Conservation (phyloP, 2,888 invertebrate species). For the Sminthurides aquaticus region DNA sequence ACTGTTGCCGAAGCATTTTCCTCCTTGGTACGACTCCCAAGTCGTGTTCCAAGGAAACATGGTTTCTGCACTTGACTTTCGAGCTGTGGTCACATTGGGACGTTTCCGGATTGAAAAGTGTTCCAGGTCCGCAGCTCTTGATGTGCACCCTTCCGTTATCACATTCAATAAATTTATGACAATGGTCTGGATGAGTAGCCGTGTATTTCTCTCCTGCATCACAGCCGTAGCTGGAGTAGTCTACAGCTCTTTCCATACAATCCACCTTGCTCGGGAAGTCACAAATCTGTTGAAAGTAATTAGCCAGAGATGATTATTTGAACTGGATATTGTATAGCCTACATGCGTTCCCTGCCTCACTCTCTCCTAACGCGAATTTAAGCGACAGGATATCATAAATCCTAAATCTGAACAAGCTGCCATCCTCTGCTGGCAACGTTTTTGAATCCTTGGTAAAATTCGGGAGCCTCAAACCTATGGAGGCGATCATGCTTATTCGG, state of each 20-base stretch:
- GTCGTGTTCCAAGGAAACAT: conserved; percentile 39
- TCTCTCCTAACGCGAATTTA: no score
- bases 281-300: conserved; percentile 28
- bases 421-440: no score
- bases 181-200: conserved; percentile 35
- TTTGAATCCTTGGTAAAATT: no score
- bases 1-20: no score
- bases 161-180: conserved; percentile 41
- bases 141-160: conserved; percentile 29
- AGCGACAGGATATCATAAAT: no score
- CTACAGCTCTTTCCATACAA: conserved; percentile 24
- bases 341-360: no score
- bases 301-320: no score
- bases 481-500: no score
- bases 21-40: no score
- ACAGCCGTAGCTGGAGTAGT: conserved; percentile 30
- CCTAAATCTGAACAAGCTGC: no score
- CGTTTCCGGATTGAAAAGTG: conserved; percentile 30
- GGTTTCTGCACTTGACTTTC: conserved; percentile 32
- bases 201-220: conserved; percentile 26
- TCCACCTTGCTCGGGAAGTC: conserved; percentile 37
- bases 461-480: no score
- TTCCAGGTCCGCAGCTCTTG: conserved; percentile 36
- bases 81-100: conserved; percentile 30
- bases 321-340: no score